Conservation (phyloP, 2,113 vertebrate species). For the Apodemus speciosus region DNA sequence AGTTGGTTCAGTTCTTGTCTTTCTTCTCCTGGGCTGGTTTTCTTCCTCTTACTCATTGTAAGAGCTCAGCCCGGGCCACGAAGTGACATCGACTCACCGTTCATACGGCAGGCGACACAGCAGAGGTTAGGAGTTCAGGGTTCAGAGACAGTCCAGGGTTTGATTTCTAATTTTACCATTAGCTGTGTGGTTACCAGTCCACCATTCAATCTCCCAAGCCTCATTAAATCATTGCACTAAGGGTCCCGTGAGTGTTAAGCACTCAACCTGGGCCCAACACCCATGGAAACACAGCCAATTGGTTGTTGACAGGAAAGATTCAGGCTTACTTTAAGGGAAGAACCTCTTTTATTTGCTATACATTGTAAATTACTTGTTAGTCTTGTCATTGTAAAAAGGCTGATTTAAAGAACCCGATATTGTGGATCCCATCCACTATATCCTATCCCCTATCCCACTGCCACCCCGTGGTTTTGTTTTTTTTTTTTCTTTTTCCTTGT, state of each 20-base stretch:
- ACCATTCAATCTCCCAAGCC: background rate
- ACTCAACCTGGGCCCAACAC: background rate
- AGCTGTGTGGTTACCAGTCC: background rate
- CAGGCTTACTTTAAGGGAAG: conserved; percentile 43
- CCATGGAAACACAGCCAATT: background rate
- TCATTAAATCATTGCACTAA: background rate
- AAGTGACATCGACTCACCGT: background rate
- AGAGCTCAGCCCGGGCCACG: background rate
- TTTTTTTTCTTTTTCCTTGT: conserved; percentile 16
- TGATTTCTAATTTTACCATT: conserved; percentile 4
- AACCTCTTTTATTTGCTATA: background rate
- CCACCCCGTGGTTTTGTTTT: background rate
- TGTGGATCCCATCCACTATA: no score
- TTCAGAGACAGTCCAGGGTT: background rate
- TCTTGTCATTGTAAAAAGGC: background rate
- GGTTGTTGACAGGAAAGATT: conserved; percentile 34
- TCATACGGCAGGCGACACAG: background rate
- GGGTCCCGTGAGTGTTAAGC: background rate
- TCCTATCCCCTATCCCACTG: rapidly evolving
- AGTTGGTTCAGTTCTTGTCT: background rate
- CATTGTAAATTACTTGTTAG: background rate
- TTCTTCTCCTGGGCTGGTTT: background rate
- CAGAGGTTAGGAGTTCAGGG: background rate
- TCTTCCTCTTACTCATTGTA: background rate
- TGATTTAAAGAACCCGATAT: background rate